Conservation (phyloP, 2,797 vertebrate genomes). For the Ctenopoma kingsleyae region DNA sequence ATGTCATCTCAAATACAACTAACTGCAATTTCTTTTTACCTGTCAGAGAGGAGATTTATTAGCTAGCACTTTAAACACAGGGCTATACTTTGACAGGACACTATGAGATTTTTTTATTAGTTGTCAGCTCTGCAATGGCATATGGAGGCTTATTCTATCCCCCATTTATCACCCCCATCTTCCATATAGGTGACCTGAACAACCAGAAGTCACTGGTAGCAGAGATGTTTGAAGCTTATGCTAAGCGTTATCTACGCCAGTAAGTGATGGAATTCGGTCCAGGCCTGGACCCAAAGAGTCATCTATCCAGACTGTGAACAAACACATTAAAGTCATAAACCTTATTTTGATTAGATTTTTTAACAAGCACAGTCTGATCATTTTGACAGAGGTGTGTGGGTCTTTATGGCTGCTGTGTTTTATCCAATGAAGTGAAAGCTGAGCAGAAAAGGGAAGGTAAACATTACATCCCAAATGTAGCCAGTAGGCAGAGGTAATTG, state of each 20-base stretch:
- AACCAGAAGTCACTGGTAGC: neutral
- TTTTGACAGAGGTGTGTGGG: too few species aligned
- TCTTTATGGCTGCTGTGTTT: too few species aligned
- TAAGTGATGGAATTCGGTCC: too few species aligned
- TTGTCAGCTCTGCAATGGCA: neutral
- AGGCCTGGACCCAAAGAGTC: too few species aligned
- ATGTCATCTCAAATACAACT: constrained; percentile 11
- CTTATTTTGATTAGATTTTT: too few species aligned
- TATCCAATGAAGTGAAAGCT: too few species aligned
- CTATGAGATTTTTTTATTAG: constrained; percentile 9
- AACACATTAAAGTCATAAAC: too few species aligned
- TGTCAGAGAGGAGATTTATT: constrained; percentile 19
- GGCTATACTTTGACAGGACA: constrained; percentile 7
- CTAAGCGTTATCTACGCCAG: neutral
- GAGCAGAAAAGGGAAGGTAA: too few species aligned
- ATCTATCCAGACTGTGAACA: too few species aligned
- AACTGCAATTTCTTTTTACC: constrained; percentile 9
- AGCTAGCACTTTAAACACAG: neutral
- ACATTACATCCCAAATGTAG: too few species aligned
- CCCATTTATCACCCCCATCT: neutral
- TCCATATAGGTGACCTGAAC: neutral
- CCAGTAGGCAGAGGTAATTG: too few species aligned
- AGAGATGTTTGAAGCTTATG: neutral
- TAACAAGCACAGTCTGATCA: too few species aligned
- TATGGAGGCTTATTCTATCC: neutral